Evolutionary conservation across 2,113 vertebrate genomes (phyloP).

Genomic region (Anseranas semipalmata): DNA sequence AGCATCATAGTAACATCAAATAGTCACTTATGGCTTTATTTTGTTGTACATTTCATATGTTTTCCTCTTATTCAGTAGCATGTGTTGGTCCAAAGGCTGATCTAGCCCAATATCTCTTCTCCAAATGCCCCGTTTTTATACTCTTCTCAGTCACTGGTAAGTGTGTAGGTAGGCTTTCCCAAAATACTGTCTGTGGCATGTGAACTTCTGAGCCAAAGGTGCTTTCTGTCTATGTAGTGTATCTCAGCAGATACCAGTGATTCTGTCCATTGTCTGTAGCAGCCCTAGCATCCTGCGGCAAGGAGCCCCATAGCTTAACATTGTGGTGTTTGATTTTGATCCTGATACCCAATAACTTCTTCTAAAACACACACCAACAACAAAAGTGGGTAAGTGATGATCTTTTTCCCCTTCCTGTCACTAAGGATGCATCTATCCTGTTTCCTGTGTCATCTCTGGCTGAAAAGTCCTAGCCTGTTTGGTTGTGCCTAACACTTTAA

Average conservation of each 20-base stretch:
- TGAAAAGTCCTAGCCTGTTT: neutral
- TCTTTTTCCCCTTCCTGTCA: neutral
- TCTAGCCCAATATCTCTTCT: neutral
- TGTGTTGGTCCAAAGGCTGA: neutral
- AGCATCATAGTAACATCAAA: neutral
- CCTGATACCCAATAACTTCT: neutral
- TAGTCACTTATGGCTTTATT: neutral
- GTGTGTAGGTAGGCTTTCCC: neutral
- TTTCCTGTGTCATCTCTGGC: neutral
- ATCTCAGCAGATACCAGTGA: neutral
- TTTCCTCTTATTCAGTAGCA: neutral
- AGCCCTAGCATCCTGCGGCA: neutral
- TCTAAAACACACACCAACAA: neutral
- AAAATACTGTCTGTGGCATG: neutral
- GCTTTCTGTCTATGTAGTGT: neutral
- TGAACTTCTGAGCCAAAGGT: neutral
- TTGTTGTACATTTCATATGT: neutral
- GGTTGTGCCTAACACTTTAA: neutral
- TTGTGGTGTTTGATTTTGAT: neutral
- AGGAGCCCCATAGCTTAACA: neutral
- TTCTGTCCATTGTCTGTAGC: neutral
- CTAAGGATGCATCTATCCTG: neutral
- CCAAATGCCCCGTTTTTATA: neutral
- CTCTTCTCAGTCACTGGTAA: neutral
- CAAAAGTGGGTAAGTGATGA: neutral